A percentile compares a stretch with the other conserved stretches of the same genome.
phyloP scores from a whole-genome alignment of 1,140 invertebrate genomes.

The Charaxes varanes region DNA sequence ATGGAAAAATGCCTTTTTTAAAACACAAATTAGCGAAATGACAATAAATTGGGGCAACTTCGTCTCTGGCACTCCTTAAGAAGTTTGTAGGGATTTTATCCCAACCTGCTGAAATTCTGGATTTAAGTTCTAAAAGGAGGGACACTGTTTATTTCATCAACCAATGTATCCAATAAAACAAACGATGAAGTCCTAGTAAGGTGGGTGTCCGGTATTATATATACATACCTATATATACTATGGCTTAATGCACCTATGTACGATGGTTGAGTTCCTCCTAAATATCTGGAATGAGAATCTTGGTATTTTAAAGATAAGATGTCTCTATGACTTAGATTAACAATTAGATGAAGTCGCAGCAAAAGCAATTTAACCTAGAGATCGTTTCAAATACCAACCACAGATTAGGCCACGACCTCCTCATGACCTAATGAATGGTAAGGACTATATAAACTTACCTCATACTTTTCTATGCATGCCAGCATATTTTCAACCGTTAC shows the following conservation, averaged over 20 bases:
- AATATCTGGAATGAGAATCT: no score
- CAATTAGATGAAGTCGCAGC: no score
- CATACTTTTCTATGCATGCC: slow-evolving; percentile 24
- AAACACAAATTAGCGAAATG: slow-evolving; percentile 11
- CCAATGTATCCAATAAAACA: slow-evolving; percentile 13
- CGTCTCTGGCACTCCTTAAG: slow-evolving; percentile 7
- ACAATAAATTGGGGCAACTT: slow-evolving; percentile 7
- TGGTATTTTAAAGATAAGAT: no score
- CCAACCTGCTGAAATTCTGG: slow-evolving; percentile 9
- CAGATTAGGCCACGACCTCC: no score
- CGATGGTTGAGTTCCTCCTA: no score
- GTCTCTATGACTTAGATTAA: no score
- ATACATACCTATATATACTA: no score
- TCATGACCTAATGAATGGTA: no score
- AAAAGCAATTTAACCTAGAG: no score
- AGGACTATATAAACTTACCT: no score
- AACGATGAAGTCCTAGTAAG: slow-evolving; percentile 8
- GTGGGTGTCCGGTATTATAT: not conserved
- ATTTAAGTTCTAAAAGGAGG: slow-evolving; percentile 10
- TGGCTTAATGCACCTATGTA: no score
- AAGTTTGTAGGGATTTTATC: slow-evolving; percentile 16
- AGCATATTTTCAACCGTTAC: slow-evolving; percentile 22
- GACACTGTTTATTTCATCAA: slow-evolving; percentile 7
- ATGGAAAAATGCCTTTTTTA: slow-evolving; percentile 12
- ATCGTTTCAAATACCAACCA: no score